phyloP scores from a whole-genome alignment of 23 tunicate genomes.

The Ascidia mentula region DNA sequence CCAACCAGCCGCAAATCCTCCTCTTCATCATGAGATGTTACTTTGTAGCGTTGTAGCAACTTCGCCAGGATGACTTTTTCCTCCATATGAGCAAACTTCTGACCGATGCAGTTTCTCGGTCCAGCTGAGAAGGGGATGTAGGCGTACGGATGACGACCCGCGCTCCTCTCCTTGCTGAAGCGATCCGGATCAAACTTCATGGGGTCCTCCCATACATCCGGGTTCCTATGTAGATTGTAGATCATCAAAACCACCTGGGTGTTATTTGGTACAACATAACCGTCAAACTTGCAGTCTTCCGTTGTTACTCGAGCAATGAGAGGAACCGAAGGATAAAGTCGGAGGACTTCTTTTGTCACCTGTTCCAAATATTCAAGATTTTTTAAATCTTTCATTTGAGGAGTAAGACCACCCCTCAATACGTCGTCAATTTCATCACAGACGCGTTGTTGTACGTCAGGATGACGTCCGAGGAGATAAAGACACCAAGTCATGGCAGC shows the following conservation, averaged over 20 bases:
- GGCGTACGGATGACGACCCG: constrained; percentile 77
- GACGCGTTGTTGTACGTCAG: constrained; percentile 60
- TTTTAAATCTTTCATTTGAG: constrained; percentile 70
- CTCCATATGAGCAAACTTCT: constrained; percentile 81
- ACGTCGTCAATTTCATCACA: constrained; percentile 81
- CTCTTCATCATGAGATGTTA: constrained; percentile 9
- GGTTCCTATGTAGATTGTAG: constrained; percentile 58
- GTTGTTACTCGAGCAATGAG: constrained; percentile 66
- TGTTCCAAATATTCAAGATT: constrained; percentile 82
- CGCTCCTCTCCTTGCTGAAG: constrained; percentile 43
- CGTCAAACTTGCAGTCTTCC: constrained; percentile 67
- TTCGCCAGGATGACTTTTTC: constrained; percentile 67
- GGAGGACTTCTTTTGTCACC: constrained; percentile 78
- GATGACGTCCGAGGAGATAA: constrained; percentile 70
- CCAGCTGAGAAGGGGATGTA: constrained; percentile 97
- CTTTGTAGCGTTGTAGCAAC: constrained; percentile 20
- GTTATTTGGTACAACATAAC: constrained; percentile 65
- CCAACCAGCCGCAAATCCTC: constrained; percentile 27
- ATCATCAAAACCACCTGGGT: constrained; percentile 46
- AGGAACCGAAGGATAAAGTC: constrained; percentile 92
- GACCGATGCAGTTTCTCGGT: constrained; percentile 98
- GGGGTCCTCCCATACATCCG: constrained; percentile 79
- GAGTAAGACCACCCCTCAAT: constrained; percentile 43
- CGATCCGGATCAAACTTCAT: constrained; percentile 74
- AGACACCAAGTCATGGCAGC: constrained; percentile 99